A percentile compares a stretch with the other conserved stretches of the same genome.
Conservation (phyloP, 2,797 vertebrate genomes). For the Pelochelys cantorii region DNA sequence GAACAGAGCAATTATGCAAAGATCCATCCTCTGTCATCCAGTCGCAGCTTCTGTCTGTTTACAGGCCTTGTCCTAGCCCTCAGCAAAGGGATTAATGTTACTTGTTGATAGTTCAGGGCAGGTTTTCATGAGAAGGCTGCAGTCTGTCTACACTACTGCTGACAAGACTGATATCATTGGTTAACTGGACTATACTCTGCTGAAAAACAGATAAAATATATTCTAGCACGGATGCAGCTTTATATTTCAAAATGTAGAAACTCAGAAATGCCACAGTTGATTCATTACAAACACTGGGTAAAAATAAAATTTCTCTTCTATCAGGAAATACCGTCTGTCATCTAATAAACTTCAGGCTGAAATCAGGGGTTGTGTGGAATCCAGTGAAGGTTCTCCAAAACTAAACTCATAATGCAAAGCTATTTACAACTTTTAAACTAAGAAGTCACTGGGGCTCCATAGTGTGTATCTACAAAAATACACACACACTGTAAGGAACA, state of each 20-base stretch:
- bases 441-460: not conserved
- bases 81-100: slow-evolving; percentile 17
- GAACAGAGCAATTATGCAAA: not conserved
- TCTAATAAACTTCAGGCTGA: not conserved
- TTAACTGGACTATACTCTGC: not conserved
- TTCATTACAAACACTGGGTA: fast-evolving
- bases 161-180: not conserved
- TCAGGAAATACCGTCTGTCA: not conserved
- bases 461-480: not conserved
- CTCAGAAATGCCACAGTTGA: not conserved
- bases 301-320: not conserved
- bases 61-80: not conserved
- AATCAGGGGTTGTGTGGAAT: not conserved
- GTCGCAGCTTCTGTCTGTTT: not conserved
- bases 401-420: not conserved
- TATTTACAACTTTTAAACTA: not conserved
- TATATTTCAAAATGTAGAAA: not conserved
- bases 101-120: not conserved
- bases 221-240: not conserved
- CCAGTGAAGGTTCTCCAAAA: not conserved
- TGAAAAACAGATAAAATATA: not conserved
- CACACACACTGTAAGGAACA: not conserved
- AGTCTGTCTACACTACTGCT: not conserved
- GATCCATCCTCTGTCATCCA: not conserved
- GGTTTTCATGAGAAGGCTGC: not conserved